These are phyloP conservation scores for Tachuris rubrigastra DNA, from an alignment of 2,113 vertebrate species.

Conservation along the genomic window DNA sequence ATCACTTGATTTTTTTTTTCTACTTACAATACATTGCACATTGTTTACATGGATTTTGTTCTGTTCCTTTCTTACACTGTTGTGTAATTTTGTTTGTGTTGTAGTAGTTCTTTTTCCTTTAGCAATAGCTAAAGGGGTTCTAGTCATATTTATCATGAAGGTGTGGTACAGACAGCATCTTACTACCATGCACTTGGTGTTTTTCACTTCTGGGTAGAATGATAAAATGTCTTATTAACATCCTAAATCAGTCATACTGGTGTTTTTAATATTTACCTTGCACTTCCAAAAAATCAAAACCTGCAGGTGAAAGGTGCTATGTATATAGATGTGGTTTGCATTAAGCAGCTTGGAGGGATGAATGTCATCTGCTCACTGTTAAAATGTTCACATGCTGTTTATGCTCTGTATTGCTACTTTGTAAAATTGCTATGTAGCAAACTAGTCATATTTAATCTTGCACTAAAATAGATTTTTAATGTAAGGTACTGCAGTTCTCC, in stretches of 20 bases:
- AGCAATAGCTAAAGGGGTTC: not conserved
- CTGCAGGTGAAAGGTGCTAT: not conserved
- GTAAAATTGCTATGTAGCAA: not conserved
- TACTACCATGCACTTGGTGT: not conserved
- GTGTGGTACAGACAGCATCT: not conserved
- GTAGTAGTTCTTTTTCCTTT: not conserved
- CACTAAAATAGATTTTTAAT: not conserved
- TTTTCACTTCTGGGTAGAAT: not conserved
- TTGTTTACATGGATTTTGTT: not conserved
- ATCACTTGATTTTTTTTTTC: not conserved
- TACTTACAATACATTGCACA: not conserved
- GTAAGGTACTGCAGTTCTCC: not conserved
- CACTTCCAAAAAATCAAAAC: not conserved
- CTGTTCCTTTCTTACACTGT: not conserved
- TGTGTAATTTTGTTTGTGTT: not conserved
- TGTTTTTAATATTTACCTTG: not conserved
- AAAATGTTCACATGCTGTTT: not conserved
- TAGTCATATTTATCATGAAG: not conserved
- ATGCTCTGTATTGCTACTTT: not conserved
- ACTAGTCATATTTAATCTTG: not conserved
- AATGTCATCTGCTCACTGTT: not conserved
- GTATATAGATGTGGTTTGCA: not conserved
- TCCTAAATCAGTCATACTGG: not conserved
- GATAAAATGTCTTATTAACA: not conserved
- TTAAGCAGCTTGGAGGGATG: not conserved